Base-by-base conservation (phyloP, 1,140 invertebrate species). In the Samia ricini region DNA sequence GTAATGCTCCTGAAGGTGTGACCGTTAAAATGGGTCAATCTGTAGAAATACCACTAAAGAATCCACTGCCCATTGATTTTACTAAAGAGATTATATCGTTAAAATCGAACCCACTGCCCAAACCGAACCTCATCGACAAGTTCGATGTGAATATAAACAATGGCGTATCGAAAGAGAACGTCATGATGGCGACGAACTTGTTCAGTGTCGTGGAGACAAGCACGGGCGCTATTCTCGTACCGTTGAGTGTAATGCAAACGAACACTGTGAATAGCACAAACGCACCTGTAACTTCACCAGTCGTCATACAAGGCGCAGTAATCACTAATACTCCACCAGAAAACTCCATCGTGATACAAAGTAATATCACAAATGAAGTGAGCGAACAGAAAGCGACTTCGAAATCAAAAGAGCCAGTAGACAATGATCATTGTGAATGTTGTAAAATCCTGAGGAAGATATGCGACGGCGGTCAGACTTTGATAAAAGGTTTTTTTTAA, bases 401-500 rank as follows among this genome's bases (percentile, higher is more conserved):
- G 20, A 15, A 42, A 49, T 42, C 1, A 26, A 59, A 12, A 23
- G 15, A 49, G 26, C 2, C 6, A 33, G 19, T 57, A 1, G 24
- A 63, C 20, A 12, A 48, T 54, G 26, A 65, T 15, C 84, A 85
- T 36, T 87, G 84, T 23, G 58, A 51, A n/a, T 89, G 86, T 60
- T 89, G 86, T 64, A 2, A 64, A 2, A 22, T 76, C 18, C 33
- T 86, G 21, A 73, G 71, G 59, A 78, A 58, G 29, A 83, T 87
- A 52, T 68, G 64, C 22, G 80, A 76, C 4, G 70, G 64, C 68
- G 63, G 66, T 81, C 83, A 86, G 50, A 74, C 69, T 6, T 18
- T 62, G 0, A 82, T 89, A 36, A 82, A n/a, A 76, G 0, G 82
- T 87, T 22, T 89, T 74, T 79, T 86, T 60, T 69, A 64, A 59